Percentiles rank a stretch among this genome's conserved stretches.
phyloP scores from a whole-genome alignment of 1,140 invertebrate genomes.

The Lasioglossum albipes region DNA sequence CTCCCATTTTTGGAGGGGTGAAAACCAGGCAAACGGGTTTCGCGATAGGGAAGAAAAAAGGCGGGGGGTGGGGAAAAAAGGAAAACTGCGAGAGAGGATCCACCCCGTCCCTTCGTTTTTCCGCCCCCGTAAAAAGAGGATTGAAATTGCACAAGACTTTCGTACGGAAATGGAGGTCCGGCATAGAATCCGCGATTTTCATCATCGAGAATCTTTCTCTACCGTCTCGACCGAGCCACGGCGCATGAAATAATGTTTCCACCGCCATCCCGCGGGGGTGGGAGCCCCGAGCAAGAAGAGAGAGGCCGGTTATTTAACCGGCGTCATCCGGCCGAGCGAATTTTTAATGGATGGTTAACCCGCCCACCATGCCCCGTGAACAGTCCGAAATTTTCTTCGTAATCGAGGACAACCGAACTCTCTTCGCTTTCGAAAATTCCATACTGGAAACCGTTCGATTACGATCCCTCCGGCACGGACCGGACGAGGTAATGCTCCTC shows the following conservation, averaged over 20 bases:
- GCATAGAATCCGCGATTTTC: slow-evolving; percentile 47
- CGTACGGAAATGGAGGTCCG: slow-evolving; percentile 46
- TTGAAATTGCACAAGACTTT: slow-evolving; percentile 46
- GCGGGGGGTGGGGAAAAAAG: background rate
- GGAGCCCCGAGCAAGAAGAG: background rate
- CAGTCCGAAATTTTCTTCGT: background rate
- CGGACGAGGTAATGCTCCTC: background rate
- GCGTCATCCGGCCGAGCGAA: slow-evolving; percentile 20
- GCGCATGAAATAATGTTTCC: slow-evolving; percentile 46
- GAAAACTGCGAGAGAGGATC: slow-evolving; percentile 5
- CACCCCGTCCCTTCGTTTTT: background rate
- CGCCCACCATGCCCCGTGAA: background rate
- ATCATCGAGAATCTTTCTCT: slow-evolving; percentile 31
- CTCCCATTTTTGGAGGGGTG: slow-evolving; percentile 22
- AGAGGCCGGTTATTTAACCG: slow-evolving; percentile 35
- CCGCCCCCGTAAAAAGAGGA: slow-evolving; percentile 35
- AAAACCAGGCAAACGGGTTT: slow-evolving; percentile 21
- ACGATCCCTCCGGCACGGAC: background rate
- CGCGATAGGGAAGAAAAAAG: background rate
- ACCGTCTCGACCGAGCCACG: background rate
- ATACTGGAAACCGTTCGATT: background rate
- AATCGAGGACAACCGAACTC: background rate
- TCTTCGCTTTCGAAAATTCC: background rate
- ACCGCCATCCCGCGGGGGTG: background rate
- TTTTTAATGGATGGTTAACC: slow-evolving; percentile 34